Base-by-base conservation (phyloP, 2,797 vertebrate genomes). In the Gymnoscopelus braueri region DNA sequence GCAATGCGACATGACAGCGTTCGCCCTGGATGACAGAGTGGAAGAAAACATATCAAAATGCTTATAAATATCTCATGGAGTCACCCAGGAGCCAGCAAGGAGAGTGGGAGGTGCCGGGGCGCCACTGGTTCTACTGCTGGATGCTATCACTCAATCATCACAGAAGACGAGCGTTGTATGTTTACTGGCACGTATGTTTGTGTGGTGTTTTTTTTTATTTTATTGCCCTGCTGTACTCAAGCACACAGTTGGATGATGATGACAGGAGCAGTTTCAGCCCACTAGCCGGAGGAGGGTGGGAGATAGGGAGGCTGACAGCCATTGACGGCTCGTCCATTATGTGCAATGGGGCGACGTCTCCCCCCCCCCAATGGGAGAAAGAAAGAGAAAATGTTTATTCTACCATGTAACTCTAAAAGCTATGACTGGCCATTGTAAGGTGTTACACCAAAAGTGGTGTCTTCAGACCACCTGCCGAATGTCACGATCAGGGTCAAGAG, bases 61-160 rank as follows among this genome's bases (percentile, higher is more conserved):
- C 85, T 91, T 78, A 92, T 92, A 89, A 92, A 93, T 93, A 92
- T 89, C 80, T 91, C 79, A 93, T 87, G 71, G 71, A 82, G 80
- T 57, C 29, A 75, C 68, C 23, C 72, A 79, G 72, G 71, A 79
- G 14, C 8, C 39, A 9, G 39, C 23, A 8, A 52, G n/a, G 29
- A 24, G 82, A 10, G 0, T 65, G 23, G 15, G 77, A 59, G 23
- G 58, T 50, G 59, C 61, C 49, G 44, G 26, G 26, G 26, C 26
- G 26, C 26, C 26, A 7, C 9, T 44, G 39, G 7, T 69, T 81
- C 63, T 62, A 65, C 79, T 72, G 77, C 71, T 69, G 68, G 70
- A 59, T 68, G 69, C 84, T 64, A 72, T 84, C 77, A 83, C 24
- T 39, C 73, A 53, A 74, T 75, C 63, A 63, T n/a, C 77, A 77